Evolutionary conservation across 53 echinoderm and acorn worm species (phyloP), one percentile per base, ranked within the genome.

Genomic region (Stichopus horrens): DNA sequence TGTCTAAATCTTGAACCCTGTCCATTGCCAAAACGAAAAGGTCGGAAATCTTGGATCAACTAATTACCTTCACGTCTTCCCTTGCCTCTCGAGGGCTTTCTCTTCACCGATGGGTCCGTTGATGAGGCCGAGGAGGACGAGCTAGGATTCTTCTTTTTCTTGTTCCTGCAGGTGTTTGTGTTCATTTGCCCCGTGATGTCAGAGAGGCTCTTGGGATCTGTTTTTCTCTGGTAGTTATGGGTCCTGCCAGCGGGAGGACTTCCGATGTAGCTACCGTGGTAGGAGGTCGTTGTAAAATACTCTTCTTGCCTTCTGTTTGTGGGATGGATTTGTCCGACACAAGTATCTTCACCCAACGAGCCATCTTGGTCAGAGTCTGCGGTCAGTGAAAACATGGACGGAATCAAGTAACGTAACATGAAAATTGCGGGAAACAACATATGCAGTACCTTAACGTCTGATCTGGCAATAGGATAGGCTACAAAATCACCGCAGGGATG

Each of bases 211-310:
- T 92, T 93, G 9, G 90, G 89, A 51, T 93, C 87, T 4, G 92
- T 96, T 21, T 91, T 95, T 58, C 92, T 76, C 91, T 94, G 90
- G 91, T 96, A 96, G 91, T 93, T 93, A 83, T 96, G 96, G 23
- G 92, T 96, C 53, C 94, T 94, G 14, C 54, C 53, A 20, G 79
- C 52, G 0, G 83, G 21, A 21, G 59, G 21, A 75, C 75, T 75
- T 63, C 11, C 16, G 4, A 63, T 16, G 63, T 13, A 63, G 10
- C 37, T 37, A 37, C 79, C 79, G 18, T 55, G n/a, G 54, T 79
- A 53, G 7, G 53, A 79, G 19, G 59, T 18, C 5, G 83, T 18
- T 7, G n/a, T 63, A 58, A 58, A 83, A 10, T 58, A 21, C 4
- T 83, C 83, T 9, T 83, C 83, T 11, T 23, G 83, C 9, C 59